phyloP scores from a whole-genome alignment of 37 sponge, comb jelly and placozoan species.

The Bolinopsis microptera region DNA sequence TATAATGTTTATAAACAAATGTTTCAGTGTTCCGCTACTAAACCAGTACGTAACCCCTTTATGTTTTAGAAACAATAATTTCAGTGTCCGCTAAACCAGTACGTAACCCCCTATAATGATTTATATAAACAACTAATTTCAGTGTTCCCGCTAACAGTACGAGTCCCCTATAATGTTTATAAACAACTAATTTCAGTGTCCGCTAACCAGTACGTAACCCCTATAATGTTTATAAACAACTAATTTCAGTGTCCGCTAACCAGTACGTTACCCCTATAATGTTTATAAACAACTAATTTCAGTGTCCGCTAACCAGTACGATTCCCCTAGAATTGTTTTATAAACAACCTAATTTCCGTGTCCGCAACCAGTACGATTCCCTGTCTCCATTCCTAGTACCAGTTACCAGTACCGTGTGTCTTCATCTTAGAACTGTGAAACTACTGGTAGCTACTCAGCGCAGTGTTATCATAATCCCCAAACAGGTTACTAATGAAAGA shows the following conservation, averaged over 20 bases:
- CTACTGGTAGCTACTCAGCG: slow-evolving; percentile 61
- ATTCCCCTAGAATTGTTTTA: too few relatives aligned
- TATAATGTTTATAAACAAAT: too few relatives aligned
- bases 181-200: slow-evolving; percentile 42
- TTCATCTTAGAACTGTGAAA: slow-evolving; percentile 41
- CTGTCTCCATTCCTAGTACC: slow-evolving; percentile 64
- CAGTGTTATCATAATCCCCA: slow-evolving; percentile 54
- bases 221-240: too few relatives aligned
- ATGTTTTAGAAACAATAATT: too few relatives aligned
- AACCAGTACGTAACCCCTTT: too few relatives aligned
- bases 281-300: not conserved
- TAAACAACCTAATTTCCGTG: not conserved
- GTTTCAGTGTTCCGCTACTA: too few relatives aligned
- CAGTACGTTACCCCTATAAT: slow-evolving; percentile 56
- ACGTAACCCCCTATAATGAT: too few relatives aligned
- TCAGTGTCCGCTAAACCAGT: too few relatives aligned
- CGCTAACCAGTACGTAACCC: slow-evolving; percentile 55
- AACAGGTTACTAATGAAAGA: too few relatives aligned
- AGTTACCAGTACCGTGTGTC: slow-evolving; percentile 61
- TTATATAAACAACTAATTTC: too few relatives aligned
- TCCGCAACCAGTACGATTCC: slow-evolving; percentile 57
- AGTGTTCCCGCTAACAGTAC: not conserved
- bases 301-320: not conserved
- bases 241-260: slow-evolving; percentile 45
- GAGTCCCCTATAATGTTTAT: slow-evolving; percentile 1